Conservation (phyloP, 2,888 invertebrate genomes). For the Coleophora deauratella region DNA sequence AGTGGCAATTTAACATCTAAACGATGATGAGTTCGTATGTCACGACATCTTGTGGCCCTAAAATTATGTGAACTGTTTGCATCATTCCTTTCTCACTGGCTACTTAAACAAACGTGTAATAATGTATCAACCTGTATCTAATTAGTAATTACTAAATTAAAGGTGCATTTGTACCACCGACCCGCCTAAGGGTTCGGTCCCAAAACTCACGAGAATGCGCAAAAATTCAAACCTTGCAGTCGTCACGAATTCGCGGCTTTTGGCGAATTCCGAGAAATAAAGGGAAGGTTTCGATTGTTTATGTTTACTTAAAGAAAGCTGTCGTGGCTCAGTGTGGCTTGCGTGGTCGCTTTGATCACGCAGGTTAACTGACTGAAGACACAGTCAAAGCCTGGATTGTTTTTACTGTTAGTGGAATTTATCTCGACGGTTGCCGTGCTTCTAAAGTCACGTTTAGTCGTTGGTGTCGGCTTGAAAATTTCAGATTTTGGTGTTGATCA, state of each 20-base stretch:
- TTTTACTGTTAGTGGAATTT: no score
- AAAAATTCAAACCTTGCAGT: conserved; percentile 22
- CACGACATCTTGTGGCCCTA: conserved; percentile 16
- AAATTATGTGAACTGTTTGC: conserved; percentile 11
- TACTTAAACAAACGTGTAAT: conserved; percentile 9
- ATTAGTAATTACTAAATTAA: conserved; percentile 6
- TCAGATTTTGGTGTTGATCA: no score
- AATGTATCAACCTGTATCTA: conserved; percentile 17
- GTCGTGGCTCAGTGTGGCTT: no score
- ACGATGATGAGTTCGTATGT: conserved; percentile 10
- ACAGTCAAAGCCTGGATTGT: no score
- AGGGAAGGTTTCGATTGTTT: no score
- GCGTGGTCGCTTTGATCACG: no score
- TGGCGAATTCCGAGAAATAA: conserved; percentile 4
- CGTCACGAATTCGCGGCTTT: conserved; percentile 19
- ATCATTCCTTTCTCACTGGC: conserved; percentile 1
- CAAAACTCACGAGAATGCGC: conserved; percentile 14
- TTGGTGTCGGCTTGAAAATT: no score
- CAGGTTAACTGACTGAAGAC: no score
- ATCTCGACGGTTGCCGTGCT: no score
- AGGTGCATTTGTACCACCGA: conserved; percentile 1
- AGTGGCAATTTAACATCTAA: conserved; percentile 8
- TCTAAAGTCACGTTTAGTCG: no score
- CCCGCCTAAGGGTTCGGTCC: conserved; percentile 9
- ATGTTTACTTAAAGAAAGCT: no score